Evolutionary conservation across 2,888 invertebrate species (phyloP).

Genomic region (Dioctria rufipes): DNA sequence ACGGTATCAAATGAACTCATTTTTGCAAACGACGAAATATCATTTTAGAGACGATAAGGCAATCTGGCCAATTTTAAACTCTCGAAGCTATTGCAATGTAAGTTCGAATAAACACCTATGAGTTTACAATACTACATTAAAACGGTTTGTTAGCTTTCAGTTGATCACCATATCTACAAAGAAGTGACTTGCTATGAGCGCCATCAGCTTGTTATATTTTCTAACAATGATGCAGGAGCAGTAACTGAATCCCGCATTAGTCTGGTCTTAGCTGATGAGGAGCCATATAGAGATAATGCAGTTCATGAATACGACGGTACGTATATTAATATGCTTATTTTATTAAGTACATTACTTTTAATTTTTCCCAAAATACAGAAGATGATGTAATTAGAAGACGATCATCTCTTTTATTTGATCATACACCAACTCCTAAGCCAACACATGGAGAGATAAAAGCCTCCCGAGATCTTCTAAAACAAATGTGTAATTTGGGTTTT

Average conservation of each 20-base stretch:
- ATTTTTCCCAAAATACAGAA: constrained; percentile 60
- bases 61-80: constrained; percentile 82
- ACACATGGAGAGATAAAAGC: constrained; percentile 81
- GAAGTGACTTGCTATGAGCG: constrained; percentile 80
- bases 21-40: constrained; percentile 84
- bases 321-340: background rate
- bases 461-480: constrained; percentile 80
- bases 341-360: constrained; percentile 23
- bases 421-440: constrained; percentile 77
- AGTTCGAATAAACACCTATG: constrained; percentile 59
- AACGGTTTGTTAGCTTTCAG: constrained; percentile 73
- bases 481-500: constrained; percentile 77
- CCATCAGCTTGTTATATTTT: constrained; percentile 84
- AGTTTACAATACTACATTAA: background rate
- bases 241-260: constrained; percentile 78
- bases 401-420: constrained; percentile 81
- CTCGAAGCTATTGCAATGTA: constrained; percentile 78
- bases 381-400: constrained; percentile 71
- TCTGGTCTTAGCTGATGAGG: constrained; percentile 75
- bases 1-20: constrained; percentile 83
- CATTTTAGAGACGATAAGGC: constrained; percentile 81
- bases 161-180: constrained; percentile 84
- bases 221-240: constrained; percentile 81
- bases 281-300: constrained; percentile 64
- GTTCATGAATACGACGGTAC: constrained; percentile 65